Evolutionary conservation across 2,113 vertebrate species (phyloP).

Genomic region (Raphicerus campestris): DNA sequence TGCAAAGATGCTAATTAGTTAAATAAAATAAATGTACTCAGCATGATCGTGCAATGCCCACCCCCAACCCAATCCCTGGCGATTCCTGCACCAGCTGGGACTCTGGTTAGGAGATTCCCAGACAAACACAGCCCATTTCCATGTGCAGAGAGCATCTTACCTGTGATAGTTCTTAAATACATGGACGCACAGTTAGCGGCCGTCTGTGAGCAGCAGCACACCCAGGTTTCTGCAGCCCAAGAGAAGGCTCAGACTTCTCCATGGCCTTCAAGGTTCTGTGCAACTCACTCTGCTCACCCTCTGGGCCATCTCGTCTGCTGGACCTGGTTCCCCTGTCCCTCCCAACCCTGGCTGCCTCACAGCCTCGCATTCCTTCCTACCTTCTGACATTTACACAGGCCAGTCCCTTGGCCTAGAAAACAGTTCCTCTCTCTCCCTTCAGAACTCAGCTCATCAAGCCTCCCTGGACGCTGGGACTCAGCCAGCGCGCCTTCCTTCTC

Average conservation of each 20-base stretch:
- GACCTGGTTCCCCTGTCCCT: too few species aligned
- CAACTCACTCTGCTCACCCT: accelerated
- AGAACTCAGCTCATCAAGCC: not conserved
- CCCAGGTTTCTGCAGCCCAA: not conserved
- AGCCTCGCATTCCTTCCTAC: not conserved
- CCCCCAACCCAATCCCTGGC: not conserved
- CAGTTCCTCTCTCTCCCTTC: not conserved
- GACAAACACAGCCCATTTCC: not conserved
- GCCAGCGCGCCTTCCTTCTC: accelerated
- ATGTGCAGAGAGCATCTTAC: not conserved
- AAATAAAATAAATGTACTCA: conserved; percentile 35
- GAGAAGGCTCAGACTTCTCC: not conserved
- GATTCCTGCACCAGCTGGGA: not conserved
- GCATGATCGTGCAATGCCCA: not conserved
- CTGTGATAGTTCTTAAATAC: not conserved
- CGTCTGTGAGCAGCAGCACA: not conserved
- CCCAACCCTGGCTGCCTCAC: not conserved
- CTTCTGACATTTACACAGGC: not conserved
- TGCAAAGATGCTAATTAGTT: conserved; percentile 51
- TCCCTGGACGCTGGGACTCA: not conserved
- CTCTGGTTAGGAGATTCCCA: not conserved
- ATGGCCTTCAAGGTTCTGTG: not conserved
- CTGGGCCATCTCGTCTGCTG: not conserved
- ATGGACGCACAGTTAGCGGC: accelerated
- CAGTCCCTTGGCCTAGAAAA: not conserved